Conservation (phyloP, 1,140 invertebrate species). For the Pogonus chalceus region DNA sequence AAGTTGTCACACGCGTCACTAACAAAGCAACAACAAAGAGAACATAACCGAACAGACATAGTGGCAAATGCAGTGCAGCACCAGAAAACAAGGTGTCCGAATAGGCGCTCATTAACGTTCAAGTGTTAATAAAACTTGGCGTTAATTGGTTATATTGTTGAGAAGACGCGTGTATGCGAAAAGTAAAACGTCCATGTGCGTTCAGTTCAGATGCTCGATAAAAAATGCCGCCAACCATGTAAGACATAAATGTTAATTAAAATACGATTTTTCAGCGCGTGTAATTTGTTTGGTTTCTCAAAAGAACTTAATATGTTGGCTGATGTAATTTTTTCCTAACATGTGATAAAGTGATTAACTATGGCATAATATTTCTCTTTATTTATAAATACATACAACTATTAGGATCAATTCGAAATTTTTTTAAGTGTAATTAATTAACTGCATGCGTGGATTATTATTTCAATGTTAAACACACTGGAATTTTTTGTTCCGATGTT, state of each 20-base stretch:
- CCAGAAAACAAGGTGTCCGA: not conserved
- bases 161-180: not conserved
- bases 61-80: not conserved
- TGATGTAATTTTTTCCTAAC: conserved; percentile 5
- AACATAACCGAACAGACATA: not conserved
- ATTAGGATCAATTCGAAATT: too few relatives aligned
- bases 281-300: not conserved
- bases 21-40: not conserved
- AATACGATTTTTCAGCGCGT: conserved; percentile 2
- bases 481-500: too few relatives aligned
- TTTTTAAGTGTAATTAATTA: too few relatives aligned
- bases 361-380: too few relatives aligned
- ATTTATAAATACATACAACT: too few relatives aligned
- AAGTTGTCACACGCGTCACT: not conserved
- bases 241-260: conserved; percentile 4
- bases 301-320: not conserved
- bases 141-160: conserved; percentile 5
- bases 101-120: not conserved
- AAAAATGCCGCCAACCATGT: not conserved
- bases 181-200: not conserved
- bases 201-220: not conserved
- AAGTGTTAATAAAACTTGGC: conserved; percentile 5
- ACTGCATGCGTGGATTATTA: too few relatives aligned
- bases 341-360: conserved; percentile 5
- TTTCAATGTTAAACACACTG: too few relatives aligned